Evolutionary conservation across 2,797 vertebrate genomes (phyloP).

Genomic region (Glyptemys insculpta): DNA sequence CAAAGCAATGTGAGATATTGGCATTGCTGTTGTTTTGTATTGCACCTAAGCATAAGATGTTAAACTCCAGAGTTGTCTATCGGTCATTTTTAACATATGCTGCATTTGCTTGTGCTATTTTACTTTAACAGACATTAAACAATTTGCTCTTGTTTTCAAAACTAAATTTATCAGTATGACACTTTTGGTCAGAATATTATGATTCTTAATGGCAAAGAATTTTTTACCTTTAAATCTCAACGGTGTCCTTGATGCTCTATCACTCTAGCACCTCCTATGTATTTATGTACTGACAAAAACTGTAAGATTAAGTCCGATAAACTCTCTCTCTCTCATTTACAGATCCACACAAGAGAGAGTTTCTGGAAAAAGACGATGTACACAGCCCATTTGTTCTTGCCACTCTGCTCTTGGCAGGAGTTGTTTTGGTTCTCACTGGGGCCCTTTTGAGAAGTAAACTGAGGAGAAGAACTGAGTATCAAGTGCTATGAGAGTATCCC

Average conservation of each 20-base stretch:
- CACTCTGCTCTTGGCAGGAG: background rate
- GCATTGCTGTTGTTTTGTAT: background rate
- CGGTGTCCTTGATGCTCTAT: background rate
- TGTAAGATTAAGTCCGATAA: background rate
- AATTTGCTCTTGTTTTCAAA: background rate
- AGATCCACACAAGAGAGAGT: background rate
- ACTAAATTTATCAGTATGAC: background rate
- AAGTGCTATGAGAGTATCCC: background rate
- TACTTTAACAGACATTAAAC: background rate
- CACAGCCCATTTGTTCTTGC: background rate
- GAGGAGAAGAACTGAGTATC: background rate
- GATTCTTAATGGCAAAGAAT: background rate
- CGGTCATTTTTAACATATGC: background rate
- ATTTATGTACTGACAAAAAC: background rate
- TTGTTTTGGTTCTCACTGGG: background rate
- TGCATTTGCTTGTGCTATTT: background rate
- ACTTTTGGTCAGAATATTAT: background rate
- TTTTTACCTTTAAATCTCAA: background rate
- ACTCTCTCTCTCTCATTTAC: background rate
- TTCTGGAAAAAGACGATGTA: background rate
- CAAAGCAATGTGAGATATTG: background rate
- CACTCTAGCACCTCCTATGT: background rate
- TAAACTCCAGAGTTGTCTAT: background rate
- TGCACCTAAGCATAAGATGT: background rate
- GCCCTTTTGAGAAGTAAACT: background rate